These are phyloP conservation scores for Melanargia galathea DNA, from an alignment of 2,888 invertebrate genomes.

Conservation along the genomic window DNA sequence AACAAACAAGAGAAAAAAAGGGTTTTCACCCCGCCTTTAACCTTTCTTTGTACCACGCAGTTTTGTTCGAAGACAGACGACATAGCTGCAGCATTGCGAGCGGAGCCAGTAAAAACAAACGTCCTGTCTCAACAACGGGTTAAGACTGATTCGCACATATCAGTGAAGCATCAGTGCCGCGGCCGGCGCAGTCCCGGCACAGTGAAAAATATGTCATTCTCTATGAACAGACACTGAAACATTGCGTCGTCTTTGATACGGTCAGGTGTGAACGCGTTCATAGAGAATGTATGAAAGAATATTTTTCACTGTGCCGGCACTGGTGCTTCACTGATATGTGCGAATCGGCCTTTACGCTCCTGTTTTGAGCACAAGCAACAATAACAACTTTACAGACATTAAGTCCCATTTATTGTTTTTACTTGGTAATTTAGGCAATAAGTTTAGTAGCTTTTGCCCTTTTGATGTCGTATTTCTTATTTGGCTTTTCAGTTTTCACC, in stretches of 20 bases:
- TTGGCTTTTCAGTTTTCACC: not conserved
- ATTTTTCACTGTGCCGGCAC: too few species aligned
- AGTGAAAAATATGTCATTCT: too few species aligned
- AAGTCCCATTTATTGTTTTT: constrained; percentile 8
- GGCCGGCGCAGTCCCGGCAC: too few species aligned
- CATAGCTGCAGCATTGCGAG: constrained; percentile 48
- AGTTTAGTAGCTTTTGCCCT: not conserved
- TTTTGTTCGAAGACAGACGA: constrained; percentile 45
- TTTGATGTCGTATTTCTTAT: not conserved
- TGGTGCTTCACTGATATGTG: too few species aligned
- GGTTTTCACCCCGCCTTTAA: constrained; percentile 6
- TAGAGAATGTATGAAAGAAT: too few species aligned
- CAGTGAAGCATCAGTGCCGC: too few species aligned
- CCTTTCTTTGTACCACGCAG: constrained; percentile 29
- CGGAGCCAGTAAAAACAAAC: constrained; percentile 50
- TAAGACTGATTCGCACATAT: too few species aligned
- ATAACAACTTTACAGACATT: constrained; percentile 29
- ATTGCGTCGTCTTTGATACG: too few species aligned
- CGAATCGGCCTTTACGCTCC: too few species aligned
- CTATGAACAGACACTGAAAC: too few species aligned
- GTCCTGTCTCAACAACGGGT: constrained; percentile 51
- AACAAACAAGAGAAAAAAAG: not conserved
- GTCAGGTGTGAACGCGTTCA: too few species aligned
- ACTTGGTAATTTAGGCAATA: constrained; percentile 5
- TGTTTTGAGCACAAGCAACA: constrained; percentile 36